A percentile compares a stretch with the other conserved stretches of the same genome.
These are phyloP conservation scores for Sthenelais limicola DNA, from an alignment of 2,888 invertebrate species.

Conservation along the genomic window DNA sequence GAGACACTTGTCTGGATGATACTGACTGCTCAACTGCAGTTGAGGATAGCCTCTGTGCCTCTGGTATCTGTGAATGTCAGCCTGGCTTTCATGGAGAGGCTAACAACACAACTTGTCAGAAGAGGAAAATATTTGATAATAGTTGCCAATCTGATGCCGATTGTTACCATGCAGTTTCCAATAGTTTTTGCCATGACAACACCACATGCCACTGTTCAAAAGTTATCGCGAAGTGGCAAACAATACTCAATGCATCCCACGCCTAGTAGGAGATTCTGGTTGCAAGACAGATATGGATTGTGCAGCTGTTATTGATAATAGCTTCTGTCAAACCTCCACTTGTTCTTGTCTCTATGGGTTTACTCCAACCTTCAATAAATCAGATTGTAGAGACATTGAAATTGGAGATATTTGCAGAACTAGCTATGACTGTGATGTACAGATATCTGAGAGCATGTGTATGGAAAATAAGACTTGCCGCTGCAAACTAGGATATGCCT, in stretches of 20 bases:
- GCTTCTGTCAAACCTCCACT: slow-evolving; percentile 3
- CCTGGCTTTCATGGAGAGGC: slow-evolving; percentile 34
- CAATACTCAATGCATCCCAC: neutral
- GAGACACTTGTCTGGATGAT: neutral
- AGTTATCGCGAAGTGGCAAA: slow-evolving; percentile 33
- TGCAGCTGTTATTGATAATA: slow-evolving; percentile 31
- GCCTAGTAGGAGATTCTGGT: neutral
- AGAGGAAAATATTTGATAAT: slow-evolving; percentile 34
- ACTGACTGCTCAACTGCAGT: slow-evolving; percentile 15
- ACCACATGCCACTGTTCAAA: slow-evolving; percentile 36
- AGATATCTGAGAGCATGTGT: neutral
- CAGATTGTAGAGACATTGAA: neutral
- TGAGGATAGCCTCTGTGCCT: slow-evolving; percentile 1
- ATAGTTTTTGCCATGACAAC: slow-evolving; percentile 43
- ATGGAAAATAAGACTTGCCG: neutral
- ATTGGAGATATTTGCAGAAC: neutral
- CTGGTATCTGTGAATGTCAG: slow-evolving; percentile 35
- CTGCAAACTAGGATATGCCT: neutral
- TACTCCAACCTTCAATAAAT: neutral
- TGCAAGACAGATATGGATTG: slow-evolving; percentile 40
- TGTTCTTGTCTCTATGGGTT: slow-evolving; percentile 1
- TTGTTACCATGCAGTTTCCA: slow-evolving; percentile 39
- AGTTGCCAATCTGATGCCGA: slow-evolving; percentile 32
- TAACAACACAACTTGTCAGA: slow-evolving; percentile 31
- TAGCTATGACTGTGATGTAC: slow-evolving; percentile 5